Evolutionary conservation across 2,113 vertebrate genomes (phyloP), one percentile per base, ranked within the genome.

Genomic region (Hippocampus mohnikei): DNA sequence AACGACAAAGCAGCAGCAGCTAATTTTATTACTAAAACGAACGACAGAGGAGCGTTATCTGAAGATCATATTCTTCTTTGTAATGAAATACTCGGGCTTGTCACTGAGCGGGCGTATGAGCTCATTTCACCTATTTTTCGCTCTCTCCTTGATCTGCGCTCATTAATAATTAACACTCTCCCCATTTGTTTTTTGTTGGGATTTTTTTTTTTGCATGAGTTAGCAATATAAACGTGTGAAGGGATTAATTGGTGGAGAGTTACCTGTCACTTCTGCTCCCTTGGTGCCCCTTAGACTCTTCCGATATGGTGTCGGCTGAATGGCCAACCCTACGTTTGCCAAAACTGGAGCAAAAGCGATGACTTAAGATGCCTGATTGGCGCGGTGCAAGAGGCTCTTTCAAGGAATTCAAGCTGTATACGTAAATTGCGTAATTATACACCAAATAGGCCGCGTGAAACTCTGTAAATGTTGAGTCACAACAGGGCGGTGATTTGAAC

Each of bases 121-220:
- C 81, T 72, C 55, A 80, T 79, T 79, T 85, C 85, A 80, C 83
- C 84, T 81, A 77, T 90, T 87, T 89, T 84, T 71, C 33, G 73
- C 81, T 76, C 68, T 78, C 71, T 76, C 82, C 84, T 83, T 87
- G 84, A 90, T 90, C 86, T 88, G 83, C 80, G 82, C 70, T 83
- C 84, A 89, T 90, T 82, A 87, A 90, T 90, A 83, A 89, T 91
- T 90, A 82, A 89, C 76, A 74, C 73, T 29, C 50, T 70, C 81
- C 79, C 84, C 80, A 88, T 88, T 91, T 86, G 77, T 79, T 81
- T 29, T 73, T 37, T 37, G 5, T 37, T 37, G 33, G n/a, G n/a
- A n/a, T 42, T 42, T 42, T 42, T 42, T 42, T 18, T 15, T 20
- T 16, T 16, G 18, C 46, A 69, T 58, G 58, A 83, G 74, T 42